Conservation (phyloP, 1,140 invertebrate genomes). For the Magallana ariakensis region DNA sequence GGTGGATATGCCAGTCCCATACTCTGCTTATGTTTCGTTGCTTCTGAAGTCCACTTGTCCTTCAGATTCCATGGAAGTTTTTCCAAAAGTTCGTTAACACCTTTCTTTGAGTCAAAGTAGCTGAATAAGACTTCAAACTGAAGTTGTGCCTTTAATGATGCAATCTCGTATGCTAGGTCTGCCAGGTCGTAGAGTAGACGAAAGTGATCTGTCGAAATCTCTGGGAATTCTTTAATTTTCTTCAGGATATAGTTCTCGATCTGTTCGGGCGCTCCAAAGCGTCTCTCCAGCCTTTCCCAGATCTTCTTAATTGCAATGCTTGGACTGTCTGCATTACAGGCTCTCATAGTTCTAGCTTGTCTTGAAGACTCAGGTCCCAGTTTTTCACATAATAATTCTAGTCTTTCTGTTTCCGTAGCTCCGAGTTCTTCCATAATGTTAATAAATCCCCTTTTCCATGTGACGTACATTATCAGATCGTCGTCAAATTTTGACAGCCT, state of each 20-base stretch:
- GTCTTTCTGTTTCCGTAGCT: slow-evolving; percentile 25
- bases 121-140: slow-evolving; percentile 16
- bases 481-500: too few relatives aligned
- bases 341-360: slow-evolving; percentile 32
- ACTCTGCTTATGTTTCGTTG: slow-evolving; percentile 31
- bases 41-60: slow-evolving; percentile 53
- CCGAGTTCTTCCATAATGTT: slow-evolving; percentile 40
- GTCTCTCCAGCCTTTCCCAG: slow-evolving; percentile 47
- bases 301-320: slow-evolving; percentile 38
- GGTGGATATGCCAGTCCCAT: slow-evolving; percentile 37
- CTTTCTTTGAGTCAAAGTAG: slow-evolving; percentile 48
- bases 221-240: slow-evolving; percentile 38
- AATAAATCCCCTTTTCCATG: slow-evolving; percentile 26
- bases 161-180: slow-evolving; percentile 45
- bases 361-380: slow-evolving; percentile 29
- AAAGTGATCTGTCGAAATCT: slow-evolving; percentile 32
- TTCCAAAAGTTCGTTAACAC: slow-evolving; percentile 40
- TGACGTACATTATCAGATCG: too few relatives aligned
- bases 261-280: slow-evolving; percentile 45
- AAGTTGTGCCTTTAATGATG: slow-evolving; percentile 40
- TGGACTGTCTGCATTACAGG: slow-evolving; percentile 25
- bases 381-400: slow-evolving; percentile 40
- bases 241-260: slow-evolving; percentile 22
- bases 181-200: slow-evolving; percentile 41
- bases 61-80: slow-evolving; percentile 54